Base-by-base conservation (phyloP, 2,113 vertebrate genomes). In the Mixornis gularis region DNA sequence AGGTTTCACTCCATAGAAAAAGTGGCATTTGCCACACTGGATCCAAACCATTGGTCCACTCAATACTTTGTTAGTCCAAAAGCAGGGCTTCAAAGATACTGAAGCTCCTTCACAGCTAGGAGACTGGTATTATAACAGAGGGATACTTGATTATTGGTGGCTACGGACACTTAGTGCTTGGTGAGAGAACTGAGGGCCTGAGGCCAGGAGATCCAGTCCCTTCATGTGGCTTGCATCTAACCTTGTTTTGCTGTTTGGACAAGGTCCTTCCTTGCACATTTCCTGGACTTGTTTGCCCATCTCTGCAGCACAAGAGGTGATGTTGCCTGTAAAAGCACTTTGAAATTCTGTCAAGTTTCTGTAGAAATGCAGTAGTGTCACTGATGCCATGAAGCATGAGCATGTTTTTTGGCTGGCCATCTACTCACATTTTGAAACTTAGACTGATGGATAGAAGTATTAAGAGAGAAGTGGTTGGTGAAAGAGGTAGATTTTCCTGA, bases 1-100 rank as follows among this genome's bases (percentile, higher is more conserved):
- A 83, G 87, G 70, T 95, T 93, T 89, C 85, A 56, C 79, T 95
- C 65, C 56, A 64, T 74, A 85, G 94, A 90, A 92, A 92, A 82
- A 51, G 74, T 69, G 74, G 71, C 62, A 25, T 89, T 94, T 89
- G 79, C 88, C 73, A 73, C 29, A 30, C 26, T 62, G 41, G 71
- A 89, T 92, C 81, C 85, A 89, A 62, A 48, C 59, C 66, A 34
- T 43, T 92, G 60, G 44, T 89, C 70, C 5, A 0, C 82, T 92
- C 30, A 3, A 17, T 87, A 41, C 55, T 87, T 89, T 40, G 53
- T 38, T 74, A 40, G 71, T 58, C n/a, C 15, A 9, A 17, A 87
- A 55, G 36, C 43, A 59, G 22, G 17, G 29, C 40, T 30, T 43
- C 43, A 59, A 24, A 76, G 68, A 48, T 73, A 14, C 59, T 59